Base-by-base conservation (phyloP, 2,888 invertebrate genomes). In the Philaethria dido region DNA sequence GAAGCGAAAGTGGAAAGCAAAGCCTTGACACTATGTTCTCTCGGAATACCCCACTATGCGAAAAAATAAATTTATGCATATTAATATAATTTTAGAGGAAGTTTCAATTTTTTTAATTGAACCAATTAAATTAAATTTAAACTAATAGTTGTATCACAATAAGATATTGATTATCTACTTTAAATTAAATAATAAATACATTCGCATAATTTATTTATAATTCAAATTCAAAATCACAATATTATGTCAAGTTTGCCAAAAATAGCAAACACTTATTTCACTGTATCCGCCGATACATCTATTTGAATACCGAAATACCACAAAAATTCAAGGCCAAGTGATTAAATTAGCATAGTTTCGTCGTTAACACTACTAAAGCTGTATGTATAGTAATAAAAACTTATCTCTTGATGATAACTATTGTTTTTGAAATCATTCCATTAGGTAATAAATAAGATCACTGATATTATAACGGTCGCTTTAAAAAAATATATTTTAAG, bases 291-390 rank as follows among this genome's bases (percentile, higher is more conserved):
- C 42, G 22, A 57, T 57, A 57, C 25, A n/a, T 22, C 16, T 16
- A 57, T 57, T 42, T 42, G 0, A 22, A 16, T 57, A 57, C 5
- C 25, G 18, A 62, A 25, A 55, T 36, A 45, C 13, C 22, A 22
- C 36, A 64, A 36, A 45, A 13, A 55, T 25, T 45, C 55, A 64
- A 64, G 64, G 64, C 33, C 45, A 25, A 9, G 11, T 33, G 36
- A 29, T 64, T 14, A 36, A 64, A 64, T 64, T 64, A 64, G 47
- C 64, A 64, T 55, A 47, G 47, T 57, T 47, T 64, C 36, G 55
- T 55, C 47, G 36, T 54, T 57, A 11, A 6, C 42, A 8, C 11
- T 22, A 25, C 22, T 22, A 22, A 52, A 29, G 29, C 5, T 16
- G 25, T 14, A 39, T 57, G 11, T 39, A 8, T 22, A 8, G 20